Conservation (phyloP, 2,113 vertebrate species). For the Glaucidium brasilianum region DNA sequence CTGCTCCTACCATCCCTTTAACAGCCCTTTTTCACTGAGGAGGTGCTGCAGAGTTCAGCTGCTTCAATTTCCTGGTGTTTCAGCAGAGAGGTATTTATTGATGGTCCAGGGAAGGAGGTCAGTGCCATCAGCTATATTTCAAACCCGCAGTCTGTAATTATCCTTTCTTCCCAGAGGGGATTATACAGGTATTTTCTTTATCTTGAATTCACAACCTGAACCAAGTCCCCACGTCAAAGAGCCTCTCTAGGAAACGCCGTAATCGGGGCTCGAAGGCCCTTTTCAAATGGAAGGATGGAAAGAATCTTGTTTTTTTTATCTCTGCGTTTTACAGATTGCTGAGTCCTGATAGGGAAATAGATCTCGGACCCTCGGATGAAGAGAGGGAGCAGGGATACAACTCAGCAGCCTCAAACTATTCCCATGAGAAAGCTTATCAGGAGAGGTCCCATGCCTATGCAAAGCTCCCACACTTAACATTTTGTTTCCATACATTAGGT, state of each 20-base stretch:
- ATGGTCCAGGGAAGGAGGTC: slow-evolving; percentile 52
- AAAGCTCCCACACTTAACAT: slow-evolving; percentile 11
- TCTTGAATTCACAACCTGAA: slow-evolving; percentile 47
- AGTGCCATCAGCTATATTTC: slow-evolving; percentile 58
- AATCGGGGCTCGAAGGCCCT: not conserved
- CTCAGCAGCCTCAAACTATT: not conserved
- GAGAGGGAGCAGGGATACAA: not conserved
- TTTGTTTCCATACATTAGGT: not conserved
- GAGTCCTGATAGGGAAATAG: not conserved
- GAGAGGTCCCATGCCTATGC: slow-evolving; percentile 24
- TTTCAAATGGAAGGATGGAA: slow-evolving; percentile 60
- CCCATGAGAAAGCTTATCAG: slow-evolving; percentile 40
- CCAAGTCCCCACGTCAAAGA: slow-evolving; percentile 32
- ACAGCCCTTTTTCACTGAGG: not conserved
- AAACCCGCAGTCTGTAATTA: slow-evolving; percentile 51
- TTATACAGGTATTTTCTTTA: slow-evolving; percentile 68
- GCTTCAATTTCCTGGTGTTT: slow-evolving; percentile 40
- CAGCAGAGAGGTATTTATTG: slow-evolving; percentile 65
- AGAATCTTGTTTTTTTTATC: slow-evolving; percentile 52
- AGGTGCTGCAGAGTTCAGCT: slow-evolving; percentile 49
- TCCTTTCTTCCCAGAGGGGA: slow-evolving; percentile 50
- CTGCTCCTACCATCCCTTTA: not conserved
- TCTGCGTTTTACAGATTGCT: slow-evolving; percentile 12
- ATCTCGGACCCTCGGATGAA: not conserved
- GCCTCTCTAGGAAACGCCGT: slow-evolving; percentile 23